Percentiles rank a stretch among this genome's conserved stretches.
phyloP scores from a whole-genome alignment of 2,888 invertebrate genomes.

The Trissonchulus latispiculum region DNA sequence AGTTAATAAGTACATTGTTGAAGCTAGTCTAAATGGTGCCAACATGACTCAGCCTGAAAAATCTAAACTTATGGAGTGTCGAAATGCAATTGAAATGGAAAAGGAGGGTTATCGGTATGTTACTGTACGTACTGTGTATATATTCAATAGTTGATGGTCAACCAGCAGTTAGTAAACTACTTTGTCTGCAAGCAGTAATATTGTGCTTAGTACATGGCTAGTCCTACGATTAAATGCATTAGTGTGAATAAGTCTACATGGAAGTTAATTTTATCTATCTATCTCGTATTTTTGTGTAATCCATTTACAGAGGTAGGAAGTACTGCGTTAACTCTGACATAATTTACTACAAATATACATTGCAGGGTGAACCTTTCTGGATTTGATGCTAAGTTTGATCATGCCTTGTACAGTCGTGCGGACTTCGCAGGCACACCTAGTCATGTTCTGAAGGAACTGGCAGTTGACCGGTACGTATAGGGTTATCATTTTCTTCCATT shows the following conservation, averaged over 20 bases:
- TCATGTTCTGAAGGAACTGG: neutral
- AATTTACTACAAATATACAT: no score
- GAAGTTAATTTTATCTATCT: no score
- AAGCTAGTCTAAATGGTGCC: neutral
- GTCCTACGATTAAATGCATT: no score
- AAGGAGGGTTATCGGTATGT: neutral
- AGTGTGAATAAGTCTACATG: no score
- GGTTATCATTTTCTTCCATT: no score
- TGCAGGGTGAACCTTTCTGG: neutral
- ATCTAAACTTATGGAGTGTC: neutral
- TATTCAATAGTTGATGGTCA: no score
- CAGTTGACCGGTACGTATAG: neutral
- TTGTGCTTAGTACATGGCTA: no score
- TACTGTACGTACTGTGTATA: neutral
- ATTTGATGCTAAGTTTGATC: neutral
- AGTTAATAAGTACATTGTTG: neutral
- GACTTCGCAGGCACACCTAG: neutral
- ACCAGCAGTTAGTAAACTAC: neutral
- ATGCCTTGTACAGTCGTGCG: neutral
- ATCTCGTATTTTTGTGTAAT: no score
- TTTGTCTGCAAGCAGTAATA: neutral
- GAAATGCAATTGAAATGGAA: neutral
- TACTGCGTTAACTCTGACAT: no score
- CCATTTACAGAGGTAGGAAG: no score
- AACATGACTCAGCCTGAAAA: neutral